A percentile compares a stretch with the other conserved stretches of the same genome.
Conservation (phyloP, 2,113 vertebrate genomes). For the Leucosticte australis region DNA sequence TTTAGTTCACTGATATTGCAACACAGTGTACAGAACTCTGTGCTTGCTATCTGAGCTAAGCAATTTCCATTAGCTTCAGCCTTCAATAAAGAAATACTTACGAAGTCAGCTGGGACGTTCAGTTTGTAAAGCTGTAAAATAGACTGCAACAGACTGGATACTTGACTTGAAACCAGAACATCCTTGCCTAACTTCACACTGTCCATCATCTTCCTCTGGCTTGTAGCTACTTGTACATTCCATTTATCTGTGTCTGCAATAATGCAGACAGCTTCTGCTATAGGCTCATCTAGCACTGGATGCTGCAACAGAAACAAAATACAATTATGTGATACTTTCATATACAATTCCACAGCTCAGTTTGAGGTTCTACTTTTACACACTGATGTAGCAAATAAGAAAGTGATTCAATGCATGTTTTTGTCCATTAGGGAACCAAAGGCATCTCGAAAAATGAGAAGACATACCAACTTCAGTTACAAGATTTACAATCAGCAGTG, state of each 20-base stretch:
- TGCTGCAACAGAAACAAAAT: conserved; percentile 72
- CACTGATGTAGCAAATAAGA: background rate
- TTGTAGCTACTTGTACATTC: conserved; percentile 85
- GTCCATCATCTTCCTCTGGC: conserved; percentile 80
- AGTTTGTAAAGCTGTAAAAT: conserved; percentile 84
- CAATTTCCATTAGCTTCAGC: background rate
- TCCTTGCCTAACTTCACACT: conserved; percentile 81
- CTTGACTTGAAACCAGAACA: conserved; percentile 83
- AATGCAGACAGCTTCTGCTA: conserved; percentile 86
- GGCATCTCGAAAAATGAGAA: background rate
- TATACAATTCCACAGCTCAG: background rate
- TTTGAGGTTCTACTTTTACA: background rate
- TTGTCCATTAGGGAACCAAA: background rate
- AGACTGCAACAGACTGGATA: conserved; percentile 83
- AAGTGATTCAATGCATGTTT: background rate
- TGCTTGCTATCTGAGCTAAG: background rate
- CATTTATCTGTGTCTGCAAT: conserved; percentile 86
- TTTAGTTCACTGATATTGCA: background rate
- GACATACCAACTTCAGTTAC: background rate
- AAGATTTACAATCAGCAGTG: background rate
- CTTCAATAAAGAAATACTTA: conserved; percentile 67
- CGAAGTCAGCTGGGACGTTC: conserved; percentile 82
- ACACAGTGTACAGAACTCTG: background rate
- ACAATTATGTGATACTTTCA: background rate
- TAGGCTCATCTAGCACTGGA: conserved; percentile 85